Evolutionary conservation across 1,140 invertebrate genomes (phyloP), one percentile per base, ranked within the genome.

Genomic region (Patella vulgata): DNA sequence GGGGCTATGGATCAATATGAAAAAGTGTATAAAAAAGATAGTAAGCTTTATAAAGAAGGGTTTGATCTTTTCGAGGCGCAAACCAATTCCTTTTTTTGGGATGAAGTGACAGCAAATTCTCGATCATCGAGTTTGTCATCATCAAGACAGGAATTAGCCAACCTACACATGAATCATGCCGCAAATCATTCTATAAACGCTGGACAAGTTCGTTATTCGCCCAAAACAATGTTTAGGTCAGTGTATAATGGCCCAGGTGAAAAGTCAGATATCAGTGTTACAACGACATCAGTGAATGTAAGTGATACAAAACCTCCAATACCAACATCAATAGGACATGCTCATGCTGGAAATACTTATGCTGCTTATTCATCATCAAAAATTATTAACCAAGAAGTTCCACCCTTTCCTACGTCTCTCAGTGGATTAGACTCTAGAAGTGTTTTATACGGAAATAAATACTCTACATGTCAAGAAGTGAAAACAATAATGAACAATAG

Each of bases 201-300:
- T 36, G 66, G 63, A 62, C 53, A 62, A 19, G 31, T 59, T 42
- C 53, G 70, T 42, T 70, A 68, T 60, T 54, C 68, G 30, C 68
- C 57, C n/a, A 61, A 64, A 50, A 73, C 39, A 52, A 65, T 53
- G 53, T 69, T 39, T 56, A 62, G 42, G 14, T 53, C 48, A 46
- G 67, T 44, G 14, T 50, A 48, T 66, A 62, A 42, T 78, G 80
- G 48, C 64, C 82, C 9, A 58, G 87, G 3, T 85, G 86, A 46
- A 85, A 86, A 57, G 46, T 40, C 52, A 23, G 43, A 43, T 42
- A 47, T 48, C 36, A n/a, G n/a, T n/a, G n/a, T n/a, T n/a, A 28
- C 51, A 31, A 40, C 61, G 9, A 53, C 59, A n/a, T 86, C 86
- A 14, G 87, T 88, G 63, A 87, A 85, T 57, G 43, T 57, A 9